Conservation (phyloP, 2,797 vertebrate genomes). For the Distichodus sexfasciatus region DNA sequence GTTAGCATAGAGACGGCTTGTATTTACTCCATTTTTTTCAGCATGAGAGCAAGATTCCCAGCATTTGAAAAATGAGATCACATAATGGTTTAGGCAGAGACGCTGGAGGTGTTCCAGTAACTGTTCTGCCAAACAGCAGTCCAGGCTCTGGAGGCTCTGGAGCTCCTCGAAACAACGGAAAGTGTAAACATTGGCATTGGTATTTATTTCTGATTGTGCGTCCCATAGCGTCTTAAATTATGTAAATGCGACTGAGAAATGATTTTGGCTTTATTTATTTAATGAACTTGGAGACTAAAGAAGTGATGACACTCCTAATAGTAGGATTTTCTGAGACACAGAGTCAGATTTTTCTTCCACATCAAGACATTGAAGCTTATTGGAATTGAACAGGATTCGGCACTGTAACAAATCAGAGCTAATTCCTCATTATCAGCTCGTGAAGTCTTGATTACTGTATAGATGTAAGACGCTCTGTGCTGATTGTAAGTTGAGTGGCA, state of each 20-base stretch:
- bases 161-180: too few species aligned
- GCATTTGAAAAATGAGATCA: constrained; percentile 1
- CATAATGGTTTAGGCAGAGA: background rate
- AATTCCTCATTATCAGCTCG: constrained; percentile 41
- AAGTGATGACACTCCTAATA: constrained; percentile 12
- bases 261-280: background rate
- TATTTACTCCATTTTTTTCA: background rate
- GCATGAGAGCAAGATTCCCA: background rate
- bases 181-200: background rate
- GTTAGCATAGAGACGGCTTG: background rate
- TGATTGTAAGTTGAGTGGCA: constrained; percentile 40
- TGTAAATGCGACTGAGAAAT: background rate
- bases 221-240: background rate
- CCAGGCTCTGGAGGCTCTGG: constrained; percentile 13
- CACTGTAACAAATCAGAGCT: constrained; percentile 35
- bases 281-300: background rate
- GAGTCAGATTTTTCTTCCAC: constrained; percentile 33
- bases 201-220: background rate
- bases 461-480: constrained; percentile 6
- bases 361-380: constrained; percentile 39
- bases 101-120: background rate
- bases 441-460: constrained; percentile 39
- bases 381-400: constrained; percentile 39
- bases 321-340: constrained; percentile 28
- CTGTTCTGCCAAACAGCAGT: background rate